These are phyloP conservation scores for Phyllotreta cruciferae DNA, from an alignment of 2,888 invertebrate species.

Conservation along the genomic window DNA sequence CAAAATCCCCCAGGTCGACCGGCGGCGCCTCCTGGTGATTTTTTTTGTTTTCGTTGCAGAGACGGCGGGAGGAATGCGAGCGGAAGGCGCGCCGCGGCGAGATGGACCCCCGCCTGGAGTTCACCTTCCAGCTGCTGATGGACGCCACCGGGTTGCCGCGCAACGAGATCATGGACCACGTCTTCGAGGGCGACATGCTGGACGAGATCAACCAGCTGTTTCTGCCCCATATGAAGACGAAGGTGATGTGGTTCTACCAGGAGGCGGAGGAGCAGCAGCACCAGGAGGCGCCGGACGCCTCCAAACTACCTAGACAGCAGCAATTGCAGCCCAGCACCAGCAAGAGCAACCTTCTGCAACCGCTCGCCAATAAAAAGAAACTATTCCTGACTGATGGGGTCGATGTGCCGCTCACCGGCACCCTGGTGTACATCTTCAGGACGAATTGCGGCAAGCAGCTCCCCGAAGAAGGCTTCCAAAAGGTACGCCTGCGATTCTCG, in stretches of 20 bases:
- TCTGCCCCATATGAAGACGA: conserved; percentile 83
- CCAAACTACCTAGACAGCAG: conserved; percentile 47
- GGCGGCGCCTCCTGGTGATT: neutral
- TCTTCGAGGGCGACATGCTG: conserved; percentile 89
- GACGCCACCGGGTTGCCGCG: conserved; percentile 82
- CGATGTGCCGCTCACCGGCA: conserved; percentile 80
- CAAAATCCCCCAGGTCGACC: no score
- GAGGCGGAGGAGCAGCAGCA: conserved; percentile 78
- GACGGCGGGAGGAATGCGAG: conserved; percentile 90
- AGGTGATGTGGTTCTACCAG: conserved; percentile 89
- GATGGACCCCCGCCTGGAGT: conserved; percentile 91
- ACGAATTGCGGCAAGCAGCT: conserved; percentile 84
- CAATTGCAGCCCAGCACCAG: conserved; percentile 54
- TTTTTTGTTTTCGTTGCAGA: conserved; percentile 56
- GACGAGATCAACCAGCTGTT: conserved; percentile 90
- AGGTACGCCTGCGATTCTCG: no score
- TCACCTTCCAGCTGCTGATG: conserved; percentile 86
- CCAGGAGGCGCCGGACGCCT: conserved; percentile 50
- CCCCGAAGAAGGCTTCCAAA: conserved; percentile 93
- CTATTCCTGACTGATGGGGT: conserved; percentile 86
- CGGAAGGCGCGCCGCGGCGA: conserved; percentile 88
- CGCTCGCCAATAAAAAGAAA: conserved; percentile 70
- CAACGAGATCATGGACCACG: conserved; percentile 89
- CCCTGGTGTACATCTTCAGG: conserved; percentile 86
- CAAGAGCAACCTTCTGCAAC: conserved; percentile 53